Evolutionary conservation across 1,140 invertebrate genomes (phyloP).

Genomic region (Lutraria rhynchaena): DNA sequence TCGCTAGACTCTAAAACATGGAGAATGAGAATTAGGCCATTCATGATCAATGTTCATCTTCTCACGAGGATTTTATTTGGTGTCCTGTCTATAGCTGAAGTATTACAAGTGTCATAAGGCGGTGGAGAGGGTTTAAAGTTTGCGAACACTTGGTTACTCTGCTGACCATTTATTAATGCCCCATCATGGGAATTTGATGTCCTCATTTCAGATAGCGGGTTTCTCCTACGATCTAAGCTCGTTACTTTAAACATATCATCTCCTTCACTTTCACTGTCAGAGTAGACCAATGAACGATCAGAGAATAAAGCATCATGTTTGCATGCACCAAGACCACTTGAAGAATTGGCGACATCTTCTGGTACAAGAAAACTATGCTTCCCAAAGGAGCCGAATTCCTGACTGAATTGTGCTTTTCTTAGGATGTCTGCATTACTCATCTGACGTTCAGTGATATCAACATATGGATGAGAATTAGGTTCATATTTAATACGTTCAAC

Average conservation of each 20-base stretch:
- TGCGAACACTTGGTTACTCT: not conserved
- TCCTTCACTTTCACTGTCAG: constrained; percentile 16
- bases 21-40: too few relatives aligned
- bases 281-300: constrained; percentile 5
- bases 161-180: not conserved
- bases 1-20: too few relatives aligned
- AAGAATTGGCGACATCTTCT: not conserved
- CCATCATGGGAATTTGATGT: constrained; percentile 12
- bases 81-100: too few relatives aligned
- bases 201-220: not conserved
- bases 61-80: too few relatives aligned
- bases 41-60: too few relatives aligned
- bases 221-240: constrained; percentile 16
- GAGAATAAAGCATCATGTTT: not conserved
- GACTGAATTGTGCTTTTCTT: not conserved
- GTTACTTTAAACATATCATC: constrained; percentile 18
- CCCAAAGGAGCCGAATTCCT: not conserved
- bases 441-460: not conserved
- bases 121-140: constrained; percentile 8
- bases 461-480: not conserved
- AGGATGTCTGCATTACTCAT: not conserved
- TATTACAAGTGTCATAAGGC: not conserved
- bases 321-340: not conserved
- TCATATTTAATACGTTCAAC: not conserved
- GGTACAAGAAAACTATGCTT: not conserved